These are phyloP conservation scores for Ceratina japonica DNA, from an alignment of 1,140 invertebrate species.

Conservation along the genomic window DNA sequence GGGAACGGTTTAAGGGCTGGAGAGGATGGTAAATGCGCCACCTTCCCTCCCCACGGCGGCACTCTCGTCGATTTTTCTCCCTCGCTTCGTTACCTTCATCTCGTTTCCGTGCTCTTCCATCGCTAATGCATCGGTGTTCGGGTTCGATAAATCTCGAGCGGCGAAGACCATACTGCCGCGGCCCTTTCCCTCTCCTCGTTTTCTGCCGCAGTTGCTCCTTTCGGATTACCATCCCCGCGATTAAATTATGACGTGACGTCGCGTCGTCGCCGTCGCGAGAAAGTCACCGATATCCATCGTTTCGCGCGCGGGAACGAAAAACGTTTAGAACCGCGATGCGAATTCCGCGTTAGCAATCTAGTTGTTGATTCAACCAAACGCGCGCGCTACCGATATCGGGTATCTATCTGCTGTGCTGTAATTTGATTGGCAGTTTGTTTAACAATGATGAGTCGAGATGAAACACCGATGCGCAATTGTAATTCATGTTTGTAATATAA, in stretches of 20 bases:
- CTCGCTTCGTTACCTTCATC: slow-evolving; percentile 67
- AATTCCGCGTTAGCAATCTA: too few species aligned
- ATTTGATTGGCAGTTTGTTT: slow-evolving; percentile 16
- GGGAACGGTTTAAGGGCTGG: slow-evolving; percentile 44
- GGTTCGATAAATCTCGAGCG: slow-evolving; percentile 66
- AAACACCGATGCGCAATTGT: background rate
- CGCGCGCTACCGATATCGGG: too few species aligned
- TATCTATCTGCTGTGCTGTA: background rate
- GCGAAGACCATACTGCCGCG: slow-evolving; percentile 52
- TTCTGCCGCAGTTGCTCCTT: slow-evolving; percentile 41
- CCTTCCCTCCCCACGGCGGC: slow-evolving; percentile 11
- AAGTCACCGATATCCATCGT: background rate
- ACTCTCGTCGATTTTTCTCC: slow-evolving; percentile 60
- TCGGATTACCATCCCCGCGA: slow-evolving; percentile 58
- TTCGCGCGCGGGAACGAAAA: too few species aligned
- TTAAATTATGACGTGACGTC: slow-evolving; percentile 67
- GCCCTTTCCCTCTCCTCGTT: slow-evolving; percentile 28
- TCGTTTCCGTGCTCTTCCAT: slow-evolving; percentile 66
- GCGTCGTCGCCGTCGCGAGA: background rate
- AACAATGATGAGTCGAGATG: slow-evolving; percentile 3
- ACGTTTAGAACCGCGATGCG: too few species aligned
- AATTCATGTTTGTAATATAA: background rate
- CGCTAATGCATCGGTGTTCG: slow-evolving; percentile 71
- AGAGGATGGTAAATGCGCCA: slow-evolving; percentile 21
- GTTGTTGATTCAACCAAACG: slow-evolving; percentile 1